These are phyloP conservation scores for Petrocephalus zakoni DNA, from an alignment of 2,113 vertebrate genomes.

Conservation along the genomic window DNA sequence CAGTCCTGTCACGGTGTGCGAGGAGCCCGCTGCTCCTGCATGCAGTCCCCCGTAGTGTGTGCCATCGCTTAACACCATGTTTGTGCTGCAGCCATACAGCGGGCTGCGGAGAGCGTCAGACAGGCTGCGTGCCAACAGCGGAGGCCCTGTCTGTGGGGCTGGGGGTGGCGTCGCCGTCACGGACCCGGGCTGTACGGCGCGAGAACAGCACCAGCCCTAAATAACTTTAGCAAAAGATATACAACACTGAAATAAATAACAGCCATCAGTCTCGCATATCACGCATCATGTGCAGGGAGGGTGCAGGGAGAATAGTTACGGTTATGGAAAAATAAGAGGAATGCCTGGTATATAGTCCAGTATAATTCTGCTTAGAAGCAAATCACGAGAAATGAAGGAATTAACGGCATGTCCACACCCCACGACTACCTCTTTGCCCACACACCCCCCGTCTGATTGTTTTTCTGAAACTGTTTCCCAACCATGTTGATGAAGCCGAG, in stretches of 20 bases:
- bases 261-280: neutral
- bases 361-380: neutral
- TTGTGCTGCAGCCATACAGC: neutral
- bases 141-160: neutral
- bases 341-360: neutral
- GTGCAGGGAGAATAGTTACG: neutral
- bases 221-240: neutral
- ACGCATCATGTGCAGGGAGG: neutral
- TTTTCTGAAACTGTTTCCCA: neutral
- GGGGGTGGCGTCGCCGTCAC: neutral
- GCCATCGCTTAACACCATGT: neutral
- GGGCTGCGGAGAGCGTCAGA: conserved; percentile 8
- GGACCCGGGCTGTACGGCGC: neutral
- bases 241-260: neutral
- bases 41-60: neutral
- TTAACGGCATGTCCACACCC: neutral
- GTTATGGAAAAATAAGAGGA: neutral
- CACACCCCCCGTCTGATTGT: neutral
- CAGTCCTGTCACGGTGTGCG: neutral
- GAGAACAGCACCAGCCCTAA: neutral
- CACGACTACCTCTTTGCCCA: neutral
- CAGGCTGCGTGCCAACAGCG: neutral
- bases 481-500: neutral
- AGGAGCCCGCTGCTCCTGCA: neutral
- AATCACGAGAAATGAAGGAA: neutral